Evolutionary conservation across 2,888 invertebrate species (phyloP), one percentile per base, ranked within the genome.

Genomic region (Perdita meconis): DNA sequence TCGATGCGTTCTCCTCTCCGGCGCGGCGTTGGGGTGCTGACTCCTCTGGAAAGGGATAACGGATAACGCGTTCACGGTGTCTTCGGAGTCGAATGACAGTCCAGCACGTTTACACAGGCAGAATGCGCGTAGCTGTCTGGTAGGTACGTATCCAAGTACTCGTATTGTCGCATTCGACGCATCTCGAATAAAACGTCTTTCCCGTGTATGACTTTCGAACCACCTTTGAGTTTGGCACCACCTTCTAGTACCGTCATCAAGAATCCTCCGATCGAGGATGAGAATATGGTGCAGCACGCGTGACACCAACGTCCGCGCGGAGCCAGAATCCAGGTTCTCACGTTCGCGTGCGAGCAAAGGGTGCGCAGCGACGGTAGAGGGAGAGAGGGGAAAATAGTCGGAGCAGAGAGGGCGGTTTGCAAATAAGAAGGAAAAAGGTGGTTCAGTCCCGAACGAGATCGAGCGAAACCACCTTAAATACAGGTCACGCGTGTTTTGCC

Each of bases 401-500:
- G 40, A 51, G 68, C 67, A 66, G 72, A 82, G 72, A 76, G 81
- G 82, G 85, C 44, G 76, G 67, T 77, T 80, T 82, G 83, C 82
- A 85, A 86, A 86, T 86, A 83, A 81, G 80, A 83, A 81, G 75
- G 69, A 85, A 83, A 88, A 85, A 76, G 36, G 16, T 1, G 67
- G 78, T 61, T 61, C 64, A n/a, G 55, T 66, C 69, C 64, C 74
- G 81, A 65, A 79, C 71, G 73, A 83, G 82, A 74, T 79, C 73
- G 73, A 82, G 79, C 84, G 83, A 85, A 88, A 86, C 83, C 80
- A 87, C 86, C 89, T 90, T 91, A 91, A 91, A 91, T 86, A 91
- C 90, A 90, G 91, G 90, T 90, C 91, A 89, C 90, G 90, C 89
- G 89, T 87, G 85, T 86, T 86, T 85, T 75, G 53, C 77, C 63